Evolutionary conservation across 2,888 invertebrate species (phyloP), one percentile per base, ranked within the genome.

Genomic region (Brenthis hecate): DNA sequence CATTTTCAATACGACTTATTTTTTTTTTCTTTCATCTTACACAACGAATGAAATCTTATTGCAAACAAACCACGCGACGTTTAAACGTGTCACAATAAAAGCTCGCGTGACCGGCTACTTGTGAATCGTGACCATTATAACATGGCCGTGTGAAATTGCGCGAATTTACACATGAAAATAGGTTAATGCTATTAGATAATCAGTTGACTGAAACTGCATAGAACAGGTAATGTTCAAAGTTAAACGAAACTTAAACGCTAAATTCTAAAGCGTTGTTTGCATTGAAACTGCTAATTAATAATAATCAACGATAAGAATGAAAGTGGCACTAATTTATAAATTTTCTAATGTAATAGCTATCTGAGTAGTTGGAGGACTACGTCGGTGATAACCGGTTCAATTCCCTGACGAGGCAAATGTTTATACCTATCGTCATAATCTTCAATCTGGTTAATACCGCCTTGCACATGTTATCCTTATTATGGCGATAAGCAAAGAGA

Each of bases 181-280:
- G 62, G 62, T 53, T 62, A 62, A 62, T 62, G 62, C 11, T 53
- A 62, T 62, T 62, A 62, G 62, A 62, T 62, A 62, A 62, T 53
- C 36, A 43, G 19, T 53, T 14, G 6, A 53, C 36, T 62, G 36
- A 53, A 62, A 62, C 19, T 62, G 43, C 32, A 53, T 43, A 43
- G 51, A 62, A 62, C 43, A 50, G 32, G 43, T 16, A 47, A n/a
- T 19, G 6, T 28, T n/a, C 13, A 47, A 23, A 64, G 23, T 16
- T 48, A 43, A 23, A 13, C n/a, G 4, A 48, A 19, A 43, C 36
- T 43, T 11, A 11, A 11, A 43, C 36, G 11, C 36, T 14, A 11
- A 23, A 14, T 6, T 16, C n/a, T 57, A 19, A 8, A 28, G 19
- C 3, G 16, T 14, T 13, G 16, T 57, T 56, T 43, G 14, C 32